Conservation (phyloP, 2,797 vertebrate species). For the Martes flavigula region DNA sequence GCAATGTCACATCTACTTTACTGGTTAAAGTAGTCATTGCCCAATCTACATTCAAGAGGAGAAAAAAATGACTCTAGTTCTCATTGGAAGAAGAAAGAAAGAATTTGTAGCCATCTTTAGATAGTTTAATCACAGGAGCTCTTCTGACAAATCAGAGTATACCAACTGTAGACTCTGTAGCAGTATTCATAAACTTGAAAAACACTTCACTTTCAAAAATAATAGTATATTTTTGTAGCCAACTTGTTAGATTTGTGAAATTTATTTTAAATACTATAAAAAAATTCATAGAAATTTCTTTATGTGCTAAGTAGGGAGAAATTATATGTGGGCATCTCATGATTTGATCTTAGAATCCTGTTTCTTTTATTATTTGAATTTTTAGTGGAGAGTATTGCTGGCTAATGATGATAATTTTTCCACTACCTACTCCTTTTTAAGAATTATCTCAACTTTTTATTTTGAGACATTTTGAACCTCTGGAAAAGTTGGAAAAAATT, state of each 20-base stretch:
- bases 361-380: neutral
- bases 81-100: neutral
- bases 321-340: neutral
- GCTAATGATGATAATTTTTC: neutral
- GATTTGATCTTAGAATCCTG: neutral
- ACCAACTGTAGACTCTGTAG: neutral
- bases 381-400: neutral
- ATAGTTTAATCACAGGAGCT: neutral
- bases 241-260: neutral
- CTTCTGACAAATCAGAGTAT: neutral
- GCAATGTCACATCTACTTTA: neutral
- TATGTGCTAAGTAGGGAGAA: neutral
- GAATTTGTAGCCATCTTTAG: neutral
- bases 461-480: neutral
- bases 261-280: conserved; percentile 4
- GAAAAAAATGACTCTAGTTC: neutral
- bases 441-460: neutral
- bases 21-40: neutral
- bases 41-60: neutral
- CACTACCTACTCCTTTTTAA: neutral
- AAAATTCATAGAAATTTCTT: neutral
- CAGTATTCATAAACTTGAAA: neutral
- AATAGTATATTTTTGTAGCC: neutral
- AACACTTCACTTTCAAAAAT: neutral
- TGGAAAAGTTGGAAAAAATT: neutral